Conservation (phyloP, 1,140 invertebrate genomes). For the Muscidifurax raptorellus region DNA sequence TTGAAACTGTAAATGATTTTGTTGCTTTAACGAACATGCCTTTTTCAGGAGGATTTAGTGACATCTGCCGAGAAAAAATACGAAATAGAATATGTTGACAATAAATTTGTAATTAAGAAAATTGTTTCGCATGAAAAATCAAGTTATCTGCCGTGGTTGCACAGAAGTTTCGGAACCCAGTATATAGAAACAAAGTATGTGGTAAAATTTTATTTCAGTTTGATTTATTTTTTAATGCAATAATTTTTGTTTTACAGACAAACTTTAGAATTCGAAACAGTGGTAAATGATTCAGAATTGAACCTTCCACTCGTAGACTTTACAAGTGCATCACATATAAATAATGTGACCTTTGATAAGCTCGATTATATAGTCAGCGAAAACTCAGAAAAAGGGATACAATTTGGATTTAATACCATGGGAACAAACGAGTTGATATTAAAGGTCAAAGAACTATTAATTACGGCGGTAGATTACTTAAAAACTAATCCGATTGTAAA, state of each 20-base stretch:
- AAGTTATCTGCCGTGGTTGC: conserved; percentile 68
- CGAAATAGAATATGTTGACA: conserved; percentile 59
- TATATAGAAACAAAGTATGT: conserved; percentile 68
- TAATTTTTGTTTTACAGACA: conserved; percentile 62
- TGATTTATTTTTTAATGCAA: background rate
- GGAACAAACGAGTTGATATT: conserved; percentile 59
- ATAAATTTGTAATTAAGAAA: conserved; percentile 63
- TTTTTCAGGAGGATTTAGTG: conserved; percentile 62
- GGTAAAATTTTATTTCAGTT: background rate
- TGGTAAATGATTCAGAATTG: conserved; percentile 50
- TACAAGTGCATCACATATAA: conserved; percentile 51
- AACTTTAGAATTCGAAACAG: conserved; percentile 64
- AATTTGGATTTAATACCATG: conserved; percentile 61
- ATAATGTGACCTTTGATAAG: conserved; percentile 62
- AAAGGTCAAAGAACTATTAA: conserved; percentile 66
- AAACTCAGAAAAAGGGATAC: background rate
- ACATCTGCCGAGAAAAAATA: conserved; percentile 61
- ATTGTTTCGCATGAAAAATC: conserved; percentile 63
- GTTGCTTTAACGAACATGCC: conserved; percentile 3
- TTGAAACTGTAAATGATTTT: background rate
- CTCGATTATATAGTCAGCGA: background rate
- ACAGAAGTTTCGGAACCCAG: conserved; percentile 64
- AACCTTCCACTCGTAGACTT: conserved; percentile 49
- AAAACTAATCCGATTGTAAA: conserved; percentile 67
- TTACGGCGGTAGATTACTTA: conserved; percentile 66